Evolutionary conservation across 1,140 invertebrate species (phyloP), one percentile per base, ranked within the genome.

Genomic region (Babylonia areolata): DNA sequence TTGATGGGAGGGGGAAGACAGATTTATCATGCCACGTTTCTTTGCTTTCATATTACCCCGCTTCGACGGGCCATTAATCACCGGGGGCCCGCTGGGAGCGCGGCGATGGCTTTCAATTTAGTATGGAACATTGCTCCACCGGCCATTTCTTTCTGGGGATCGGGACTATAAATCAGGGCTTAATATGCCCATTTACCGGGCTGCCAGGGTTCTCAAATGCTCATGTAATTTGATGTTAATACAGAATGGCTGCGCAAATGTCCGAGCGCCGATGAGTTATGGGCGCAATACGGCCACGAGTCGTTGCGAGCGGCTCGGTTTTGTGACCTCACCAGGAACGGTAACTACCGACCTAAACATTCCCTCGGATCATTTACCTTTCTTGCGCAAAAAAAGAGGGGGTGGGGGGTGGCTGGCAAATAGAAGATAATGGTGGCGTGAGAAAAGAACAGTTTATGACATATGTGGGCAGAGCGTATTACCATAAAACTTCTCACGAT

Each of bases 171-270:
- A 84, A 84, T 84, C 82, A 84, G 40, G 82, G 82, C 64, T 69
- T 84, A 84, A 84, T 84, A 46, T 73, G 82, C 82, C 82, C 82
- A 84, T 84, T 84, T 84, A 84, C 64, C 69, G 82, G 64, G 82
- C 58, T 46, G 82, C 64, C 64, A 84, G 82, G 69, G 82, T 64
- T 69, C 69, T 84, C 82, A 84, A 84, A 69, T 84, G 82, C 82
- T 84, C 82, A 84, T 84, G 81, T 84, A 84, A 84, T 84, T 84
- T 84, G 82, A 84, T 84, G 82, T 84, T 75, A 84, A 84, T 84
- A 84, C 82, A 84, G 82, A 84, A 84, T 84, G 64, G 82, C 82
- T 84, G 82, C 69, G 82, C 82, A 73, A 84, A 84, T 84, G 82
- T 84, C 82, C 69, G 82, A 69, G 69, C 69, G 69, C 28, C 82